Base-by-base conservation (phyloP, 2,888 invertebrate species). In the Dimorphilus gyrociliatus region DNA sequence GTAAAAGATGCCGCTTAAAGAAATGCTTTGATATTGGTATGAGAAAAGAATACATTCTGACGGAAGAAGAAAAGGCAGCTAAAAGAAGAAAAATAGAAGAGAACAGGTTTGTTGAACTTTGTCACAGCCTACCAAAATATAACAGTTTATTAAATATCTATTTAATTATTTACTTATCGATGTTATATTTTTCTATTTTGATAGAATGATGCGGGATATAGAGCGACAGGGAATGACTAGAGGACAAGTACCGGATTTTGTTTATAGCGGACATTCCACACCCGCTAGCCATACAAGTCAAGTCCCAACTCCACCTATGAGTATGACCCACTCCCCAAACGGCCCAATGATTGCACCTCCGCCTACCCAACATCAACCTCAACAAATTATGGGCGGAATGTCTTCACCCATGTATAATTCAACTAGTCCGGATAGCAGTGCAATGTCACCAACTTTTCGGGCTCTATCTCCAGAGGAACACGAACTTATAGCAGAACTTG, bases 1-100 rank as follows among this genome's bases (percentile, higher is more conserved):
- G 94, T 63, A 94, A 94, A 55, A 81, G 82, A 68, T 94, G 94
- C 61, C 75, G 94, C 0, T 67, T 94, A 35, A 79, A 81, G 51
- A 94, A 92, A 58, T 94, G 94, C 56, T 75, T 92, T 43, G 68
- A 74, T 38, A 81, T 92, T 36, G 94, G 94, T 1, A 94, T 94
- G 94, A 78, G 85, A 42, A 90, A 90, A 53, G 92, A 92, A 51
- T 84, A 85, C 57, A 94, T 94, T 12, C 81, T 94, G 77, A 84
- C 90, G 0, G 92, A 92, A 33, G 82, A 90, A 48, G 90, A 92
- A 53, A 61, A 66, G 42, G 49, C 50, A 35, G 38, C 52, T 30
- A 90, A 90, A 55, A 68, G 82, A 28, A 73, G 77, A 38, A 86
- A 88, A 61, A 85, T 88, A 37, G 81, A 84, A 57, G 78, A 78